These are phyloP conservation scores for Oryzias dopingdopingensis DNA, from an alignment of 2,797 vertebrate genomes.

Conservation along the genomic window DNA sequence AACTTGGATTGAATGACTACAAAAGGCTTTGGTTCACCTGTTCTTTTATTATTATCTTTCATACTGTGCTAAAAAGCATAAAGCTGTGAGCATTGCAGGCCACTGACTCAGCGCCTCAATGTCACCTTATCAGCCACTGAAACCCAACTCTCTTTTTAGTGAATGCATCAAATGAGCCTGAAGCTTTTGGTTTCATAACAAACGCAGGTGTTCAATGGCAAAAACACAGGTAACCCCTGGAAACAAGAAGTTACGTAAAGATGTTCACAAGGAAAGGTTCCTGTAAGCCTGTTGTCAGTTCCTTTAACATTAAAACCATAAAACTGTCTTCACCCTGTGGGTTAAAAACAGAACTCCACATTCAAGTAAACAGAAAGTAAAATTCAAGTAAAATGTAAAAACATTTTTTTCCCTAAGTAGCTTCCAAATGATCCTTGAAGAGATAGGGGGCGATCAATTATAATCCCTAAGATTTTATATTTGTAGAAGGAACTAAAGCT, in stretches of 20 bases:
- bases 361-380: too few species aligned
- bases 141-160: constrained; percentile 22
- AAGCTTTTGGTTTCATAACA: constrained; percentile 28
- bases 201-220: constrained; percentile 9
- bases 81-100: constrained; percentile 27
- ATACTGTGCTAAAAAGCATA: neutral
- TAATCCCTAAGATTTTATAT: too few species aligned
- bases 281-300: too few species aligned
- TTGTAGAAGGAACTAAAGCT: too few species aligned
- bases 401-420: too few species aligned
- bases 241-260: neutral
- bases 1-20: neutral
- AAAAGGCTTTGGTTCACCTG: neutral
- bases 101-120: constrained; percentile 30
- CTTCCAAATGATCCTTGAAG: too few species aligned
- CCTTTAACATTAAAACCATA: too few species aligned
- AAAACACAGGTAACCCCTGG: neutral
- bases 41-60: constrained; percentile 2
- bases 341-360: too few species aligned
- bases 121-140: constrained; percentile 33
- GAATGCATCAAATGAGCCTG: constrained; percentile 10
- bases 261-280: neutral
- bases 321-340: too few species aligned
- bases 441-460: too few species aligned
- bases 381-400: too few species aligned